Conservation (phyloP, 2,113 vertebrate genomes). For the Dicaeum eximium region DNA sequence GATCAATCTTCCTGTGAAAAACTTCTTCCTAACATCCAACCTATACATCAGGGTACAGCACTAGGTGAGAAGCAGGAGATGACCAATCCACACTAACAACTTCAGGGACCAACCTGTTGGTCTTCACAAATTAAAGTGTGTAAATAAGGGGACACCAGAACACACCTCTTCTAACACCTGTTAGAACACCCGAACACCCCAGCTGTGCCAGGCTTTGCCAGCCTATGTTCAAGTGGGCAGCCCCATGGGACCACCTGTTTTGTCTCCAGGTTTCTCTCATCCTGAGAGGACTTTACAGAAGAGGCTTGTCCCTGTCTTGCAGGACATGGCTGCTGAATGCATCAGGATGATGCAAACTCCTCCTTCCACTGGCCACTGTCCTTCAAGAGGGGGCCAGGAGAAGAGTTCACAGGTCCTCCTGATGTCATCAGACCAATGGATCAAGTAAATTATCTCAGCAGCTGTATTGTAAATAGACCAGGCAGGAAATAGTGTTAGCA, state of each 20-base stretch:
- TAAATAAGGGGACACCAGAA: background rate
- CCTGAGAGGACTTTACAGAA: background rate
- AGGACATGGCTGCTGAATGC: background rate
- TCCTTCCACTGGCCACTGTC: background rate
- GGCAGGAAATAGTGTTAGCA: constrained; percentile 6
- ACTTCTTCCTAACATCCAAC: no score
- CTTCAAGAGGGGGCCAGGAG: accelerated
- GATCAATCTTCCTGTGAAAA: no score
- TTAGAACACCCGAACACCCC: accelerated
- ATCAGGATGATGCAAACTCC: background rate
- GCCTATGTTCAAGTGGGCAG: accelerated
- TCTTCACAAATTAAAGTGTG: background rate
- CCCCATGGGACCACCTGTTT: background rate
- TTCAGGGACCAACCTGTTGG: background rate
- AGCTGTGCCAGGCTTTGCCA: background rate
- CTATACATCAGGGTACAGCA: background rate
- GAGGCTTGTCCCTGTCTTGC: background rate
- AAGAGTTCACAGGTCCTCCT: background rate
- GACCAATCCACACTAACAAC: background rate
- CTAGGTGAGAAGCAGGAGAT: background rate
- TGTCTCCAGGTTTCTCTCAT: background rate
- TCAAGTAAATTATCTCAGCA: background rate
- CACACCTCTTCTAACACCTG: no score
- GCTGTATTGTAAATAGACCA: background rate
- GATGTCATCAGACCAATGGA: accelerated